Evolutionary conservation across 2,113 vertebrate species (phyloP).

Genomic region (Myrmecophaga tridactyla): DNA sequence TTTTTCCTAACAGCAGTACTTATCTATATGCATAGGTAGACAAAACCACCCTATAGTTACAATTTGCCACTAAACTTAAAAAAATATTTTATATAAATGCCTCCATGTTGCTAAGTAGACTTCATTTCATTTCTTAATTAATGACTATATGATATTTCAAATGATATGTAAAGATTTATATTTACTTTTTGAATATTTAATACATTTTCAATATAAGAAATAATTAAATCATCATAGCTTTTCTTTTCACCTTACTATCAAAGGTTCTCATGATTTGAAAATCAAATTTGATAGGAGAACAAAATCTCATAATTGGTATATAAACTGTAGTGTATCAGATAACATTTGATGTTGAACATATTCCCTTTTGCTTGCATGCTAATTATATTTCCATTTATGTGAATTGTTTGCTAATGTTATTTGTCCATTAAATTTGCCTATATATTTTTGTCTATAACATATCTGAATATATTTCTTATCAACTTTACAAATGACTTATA

Average conservation of each 20-base stretch:
- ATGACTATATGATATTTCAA: not conserved
- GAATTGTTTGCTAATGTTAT: not conserved
- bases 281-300: not conserved
- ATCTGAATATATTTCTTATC: conserved; percentile 11
- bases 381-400: not conserved
- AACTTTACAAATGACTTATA: not conserved
- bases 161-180: not conserved
- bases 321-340: not conserved
- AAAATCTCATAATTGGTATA: not conserved
- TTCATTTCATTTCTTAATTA: not conserved
- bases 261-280: not conserved
- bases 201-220: not conserved
- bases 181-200: not conserved
- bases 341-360: not conserved
- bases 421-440: not conserved
- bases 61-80: not conserved
- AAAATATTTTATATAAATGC: not conserved
- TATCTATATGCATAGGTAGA: not conserved
- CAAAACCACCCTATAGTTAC: not conserved
- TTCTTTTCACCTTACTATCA: not conserved
- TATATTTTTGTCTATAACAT: not conserved
- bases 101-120: not conserved
- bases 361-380: not conserved
- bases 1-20: not conserved
- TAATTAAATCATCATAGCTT: not conserved